These are phyloP conservation scores for Yasuhikotakia modesta DNA, from an alignment of 2,797 vertebrate genomes.

Conservation along the genomic window DNA sequence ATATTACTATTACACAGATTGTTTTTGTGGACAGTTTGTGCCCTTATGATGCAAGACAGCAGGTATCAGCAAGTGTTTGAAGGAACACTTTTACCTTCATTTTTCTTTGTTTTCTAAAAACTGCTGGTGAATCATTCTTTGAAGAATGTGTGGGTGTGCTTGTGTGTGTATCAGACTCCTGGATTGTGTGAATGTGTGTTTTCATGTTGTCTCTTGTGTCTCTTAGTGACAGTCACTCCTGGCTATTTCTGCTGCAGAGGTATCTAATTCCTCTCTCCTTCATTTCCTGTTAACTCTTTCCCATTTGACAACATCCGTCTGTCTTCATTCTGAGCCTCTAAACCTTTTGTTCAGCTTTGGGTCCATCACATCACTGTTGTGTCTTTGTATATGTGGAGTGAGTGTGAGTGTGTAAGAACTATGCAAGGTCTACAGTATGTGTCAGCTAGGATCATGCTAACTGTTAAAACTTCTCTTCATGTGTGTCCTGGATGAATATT, in stretches of 20 bases:
- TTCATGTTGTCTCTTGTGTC: constrained; percentile 83
- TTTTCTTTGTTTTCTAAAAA: not conserved
- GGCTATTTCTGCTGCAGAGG: constrained; percentile 87
- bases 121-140: constrained; percentile 11
- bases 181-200: constrained; percentile 40
- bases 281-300: constrained; percentile 41
- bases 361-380: constrained; percentile 50
- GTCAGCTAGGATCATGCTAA: constrained; percentile 69
- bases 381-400: constrained; percentile 50
- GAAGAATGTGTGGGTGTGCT: constrained; percentile 17
- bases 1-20: not conserved
- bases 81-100: not conserved
- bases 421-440: constrained; percentile 37
- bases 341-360: constrained; percentile 46
- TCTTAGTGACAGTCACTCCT: constrained; percentile 84
- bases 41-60: constrained; percentile 16
- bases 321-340: constrained; percentile 46
- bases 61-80: not conserved
- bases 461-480: constrained; percentile 55
- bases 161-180: constrained; percentile 40
- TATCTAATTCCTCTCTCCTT: constrained; percentile 70
- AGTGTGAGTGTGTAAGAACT: constrained; percentile 33
- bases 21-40: constrained; percentile 1
- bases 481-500: constrained; percentile 45
- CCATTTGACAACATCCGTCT: constrained; percentile 50